Percentiles rank a stretch among this genome's conserved stretches.
Conservation (phyloP, 2,888 invertebrate genomes). For the Onchidella celtica region DNA sequence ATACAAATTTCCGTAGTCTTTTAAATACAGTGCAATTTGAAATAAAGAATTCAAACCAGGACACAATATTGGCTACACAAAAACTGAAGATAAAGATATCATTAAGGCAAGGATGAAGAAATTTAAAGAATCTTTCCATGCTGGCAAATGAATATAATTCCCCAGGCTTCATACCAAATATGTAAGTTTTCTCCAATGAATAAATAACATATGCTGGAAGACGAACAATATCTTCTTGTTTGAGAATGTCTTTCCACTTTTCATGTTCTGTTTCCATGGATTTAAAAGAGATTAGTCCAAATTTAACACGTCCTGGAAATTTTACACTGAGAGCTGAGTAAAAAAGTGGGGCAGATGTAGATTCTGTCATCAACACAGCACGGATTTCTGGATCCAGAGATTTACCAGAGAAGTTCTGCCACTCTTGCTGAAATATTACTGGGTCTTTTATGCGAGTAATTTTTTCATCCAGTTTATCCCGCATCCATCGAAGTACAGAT, state of each 20-base stretch:
- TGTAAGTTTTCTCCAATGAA: constrained; percentile 79
- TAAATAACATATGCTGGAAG: constrained; percentile 80
- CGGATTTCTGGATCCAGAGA: constrained; percentile 71
- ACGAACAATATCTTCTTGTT: constrained; percentile 55
- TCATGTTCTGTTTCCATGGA: constrained; percentile 56
- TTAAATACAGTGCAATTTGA: constrained; percentile 74
- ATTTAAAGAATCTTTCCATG: constrained; percentile 81
- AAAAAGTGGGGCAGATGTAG: constrained; percentile 81
- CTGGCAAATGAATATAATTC: constrained; percentile 80
- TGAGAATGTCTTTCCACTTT: constrained; percentile 51
- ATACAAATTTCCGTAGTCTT: constrained; percentile 78
- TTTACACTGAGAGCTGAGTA: constrained; percentile 82
- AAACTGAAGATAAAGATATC: constrained; percentile 82
- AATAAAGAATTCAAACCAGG: constrained; percentile 80
- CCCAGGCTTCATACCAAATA: constrained; percentile 79
- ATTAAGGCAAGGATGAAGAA: constrained; percentile 82
- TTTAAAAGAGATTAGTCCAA: constrained; percentile 77
- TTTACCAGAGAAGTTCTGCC: constrained; percentile 71
- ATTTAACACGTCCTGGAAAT: constrained; percentile 82
- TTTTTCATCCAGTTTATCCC: constrained; percentile 80
- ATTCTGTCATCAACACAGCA: constrained; percentile 80
- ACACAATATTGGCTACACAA: constrained; percentile 80
- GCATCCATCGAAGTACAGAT: constrained; percentile 81
- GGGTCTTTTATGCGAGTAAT: constrained; percentile 76
- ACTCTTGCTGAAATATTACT: constrained; percentile 75